Evolutionary conservation across 2,888 invertebrate genomes (phyloP).

Genomic region (Callinectes sapidus): DNA sequence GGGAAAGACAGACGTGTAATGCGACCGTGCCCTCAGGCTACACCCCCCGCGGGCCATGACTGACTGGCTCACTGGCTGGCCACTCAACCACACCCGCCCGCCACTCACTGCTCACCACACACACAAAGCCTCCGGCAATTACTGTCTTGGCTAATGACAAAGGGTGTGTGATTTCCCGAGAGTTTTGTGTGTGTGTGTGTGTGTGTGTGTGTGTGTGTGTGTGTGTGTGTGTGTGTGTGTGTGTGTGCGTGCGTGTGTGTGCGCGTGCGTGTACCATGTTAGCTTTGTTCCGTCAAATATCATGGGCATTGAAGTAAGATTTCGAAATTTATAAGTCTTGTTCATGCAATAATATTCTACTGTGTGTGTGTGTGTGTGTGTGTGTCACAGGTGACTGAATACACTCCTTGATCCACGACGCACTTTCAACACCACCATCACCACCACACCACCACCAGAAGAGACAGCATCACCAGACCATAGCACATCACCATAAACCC

Average conservation of each 20-base stretch:
- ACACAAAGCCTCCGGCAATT: constrained; percentile 7
- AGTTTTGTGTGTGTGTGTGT: neutral
- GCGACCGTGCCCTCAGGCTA: neutral
- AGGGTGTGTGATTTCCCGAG: neutral
- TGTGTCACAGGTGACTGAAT: neutral
- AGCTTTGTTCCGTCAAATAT: too few species aligned
- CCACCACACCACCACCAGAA: neutral
- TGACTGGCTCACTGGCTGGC: neutral
- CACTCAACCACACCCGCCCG: constrained; percentile 35
- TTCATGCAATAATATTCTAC: neutral
- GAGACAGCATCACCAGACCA: neutral
- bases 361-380: constrained; percentile 3
- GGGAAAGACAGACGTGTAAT: neutral
- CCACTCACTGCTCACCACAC: neutral
- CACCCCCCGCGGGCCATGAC: neutral
- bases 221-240: neutral
- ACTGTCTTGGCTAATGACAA: neutral
- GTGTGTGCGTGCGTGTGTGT: neutral
- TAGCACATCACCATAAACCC: neutral
- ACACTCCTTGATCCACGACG: neutral
- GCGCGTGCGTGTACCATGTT: neutral
- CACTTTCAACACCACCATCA: neutral
- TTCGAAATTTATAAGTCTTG: neutral
- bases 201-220: neutral
- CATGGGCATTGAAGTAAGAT: too few species aligned